Evolutionary conservation across 2,888 invertebrate genomes (phyloP).

Genomic region (Scrobipalpa costella): DNA sequence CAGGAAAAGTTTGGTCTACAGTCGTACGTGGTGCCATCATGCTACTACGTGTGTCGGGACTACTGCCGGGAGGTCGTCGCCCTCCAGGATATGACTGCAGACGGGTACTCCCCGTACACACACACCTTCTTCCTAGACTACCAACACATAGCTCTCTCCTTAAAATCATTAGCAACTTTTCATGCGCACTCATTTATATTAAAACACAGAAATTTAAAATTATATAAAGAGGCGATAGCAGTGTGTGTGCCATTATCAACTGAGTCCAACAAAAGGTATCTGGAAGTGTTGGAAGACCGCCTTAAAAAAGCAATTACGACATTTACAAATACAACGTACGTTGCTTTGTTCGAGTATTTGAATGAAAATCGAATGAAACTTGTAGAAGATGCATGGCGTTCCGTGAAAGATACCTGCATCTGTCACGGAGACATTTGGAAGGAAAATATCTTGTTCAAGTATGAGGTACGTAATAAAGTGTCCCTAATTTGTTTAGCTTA

Average conservation of each 20-base stretch:
- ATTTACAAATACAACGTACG: constrained; percentile 54
- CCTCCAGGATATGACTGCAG: constrained; percentile 60
- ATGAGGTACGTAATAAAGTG: constrained; percentile 51
- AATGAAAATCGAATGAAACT: constrained; percentile 47
- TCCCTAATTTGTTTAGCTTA: neutral
- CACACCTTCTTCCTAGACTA: constrained; percentile 55
- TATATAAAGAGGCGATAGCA: constrained; percentile 48
- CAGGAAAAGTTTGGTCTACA: constrained; percentile 39
- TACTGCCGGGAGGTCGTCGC: constrained; percentile 64
- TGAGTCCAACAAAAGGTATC: constrained; percentile 54
- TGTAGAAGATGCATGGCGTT: constrained; percentile 45
- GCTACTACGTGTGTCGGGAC: constrained; percentile 56
- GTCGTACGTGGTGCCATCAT: constrained; percentile 52
- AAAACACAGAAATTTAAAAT: constrained; percentile 40
- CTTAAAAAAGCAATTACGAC: constrained; percentile 57
- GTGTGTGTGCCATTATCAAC: constrained; percentile 60
- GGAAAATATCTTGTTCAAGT: constrained; percentile 70
- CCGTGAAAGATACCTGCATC: constrained; percentile 52
- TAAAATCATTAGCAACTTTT: constrained; percentile 60
- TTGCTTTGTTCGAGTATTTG: constrained; percentile 47
- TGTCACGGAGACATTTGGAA: constrained; percentile 77
- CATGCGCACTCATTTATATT: constrained; percentile 67
- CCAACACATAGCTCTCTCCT: constrained; percentile 54
- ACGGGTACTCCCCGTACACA: constrained; percentile 55
- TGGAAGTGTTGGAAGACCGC: constrained; percentile 61